Base-by-base conservation (phyloP, 2,888 invertebrate genomes). In the Allacma fusca region DNA sequence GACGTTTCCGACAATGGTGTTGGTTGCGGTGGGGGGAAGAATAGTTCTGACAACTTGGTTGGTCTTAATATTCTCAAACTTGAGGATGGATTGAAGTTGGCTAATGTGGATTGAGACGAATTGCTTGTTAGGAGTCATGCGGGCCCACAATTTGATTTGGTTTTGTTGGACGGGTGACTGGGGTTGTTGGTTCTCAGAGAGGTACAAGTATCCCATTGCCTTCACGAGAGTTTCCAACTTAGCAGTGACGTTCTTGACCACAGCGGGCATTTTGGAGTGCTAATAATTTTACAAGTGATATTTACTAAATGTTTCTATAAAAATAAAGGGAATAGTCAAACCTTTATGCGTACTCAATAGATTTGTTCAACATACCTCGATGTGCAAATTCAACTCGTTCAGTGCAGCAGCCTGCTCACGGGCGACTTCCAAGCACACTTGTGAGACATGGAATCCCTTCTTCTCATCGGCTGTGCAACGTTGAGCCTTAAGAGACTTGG, bases 71-170 rank as follows among this genome's bases (percentile, higher is more conserved):
- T 79, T 75, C 72, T 7, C 78, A 78, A 59, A 78, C 44, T 80
- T 65, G 74, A 81, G 71, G 23, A 80, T 78, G 62, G 82, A 80
- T 68, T 80, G 77, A 59, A 80, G 81, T 64, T 78, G 80, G 76
- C 75, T 50, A 80, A 79, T 72, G 19, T 70, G 26, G 72, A 79
- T 40, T 50, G 44, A 34, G 0, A 91, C 88, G 77, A 90, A 89
- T 68, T 87, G 87, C 82, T 90, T 88, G 69, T 89, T 89, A 34
- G 87, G 86, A n/a, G 88, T 86, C 75, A 92, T 88, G 80, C 88
- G 89, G 40, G 91, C 92, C 81, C 90, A 92, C 86, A 88, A 89
- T 83, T 92, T 90, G 5, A 91, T 92, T 23, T 79, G 62, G n/a
- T 67, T 13, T 65, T 43, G 80, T 40, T 40, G 40, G 81, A 79